Conservation (phyloP, 2,113 vertebrate genomes). For the Emydocephalus ijimae region DNA sequence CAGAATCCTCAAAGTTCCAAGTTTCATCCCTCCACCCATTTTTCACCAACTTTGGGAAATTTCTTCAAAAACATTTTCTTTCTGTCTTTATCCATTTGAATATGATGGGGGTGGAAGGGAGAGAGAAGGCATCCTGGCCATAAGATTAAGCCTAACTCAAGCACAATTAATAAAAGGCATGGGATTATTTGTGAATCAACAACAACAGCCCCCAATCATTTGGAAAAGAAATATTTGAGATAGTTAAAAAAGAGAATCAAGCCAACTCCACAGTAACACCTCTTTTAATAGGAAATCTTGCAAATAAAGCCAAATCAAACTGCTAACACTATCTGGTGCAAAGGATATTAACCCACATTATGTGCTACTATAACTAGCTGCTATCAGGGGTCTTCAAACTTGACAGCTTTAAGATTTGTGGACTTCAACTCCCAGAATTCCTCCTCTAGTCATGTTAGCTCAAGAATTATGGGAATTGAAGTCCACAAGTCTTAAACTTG, state of each 20-base stretch:
- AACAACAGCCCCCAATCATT: background rate
- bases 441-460: too few relatives aligned
- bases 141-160: background rate
- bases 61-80: background rate
- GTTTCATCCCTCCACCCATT: background rate
- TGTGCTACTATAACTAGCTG: background rate
- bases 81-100: background rate
- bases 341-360: background rate
- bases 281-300: background rate
- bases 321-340: background rate
- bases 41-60: background rate
- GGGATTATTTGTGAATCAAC: background rate
- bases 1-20: conserved; percentile 40
- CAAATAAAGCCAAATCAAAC: background rate
- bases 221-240: background rate
- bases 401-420: too few relatives aligned
- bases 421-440: too few relatives aligned
- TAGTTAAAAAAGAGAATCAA: background rate
- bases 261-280: background rate
- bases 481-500: too few relatives aligned
- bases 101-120: background rate
- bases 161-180: background rate
- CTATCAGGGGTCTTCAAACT: background rate
- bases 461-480: too few relatives aligned
- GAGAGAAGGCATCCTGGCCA: background rate